These are phyloP conservation scores for Aurelia coerulea DNA, from an alignment of 30 jellyfish, hydroid and myxozoan species.

Conservation along the genomic window DNA sequence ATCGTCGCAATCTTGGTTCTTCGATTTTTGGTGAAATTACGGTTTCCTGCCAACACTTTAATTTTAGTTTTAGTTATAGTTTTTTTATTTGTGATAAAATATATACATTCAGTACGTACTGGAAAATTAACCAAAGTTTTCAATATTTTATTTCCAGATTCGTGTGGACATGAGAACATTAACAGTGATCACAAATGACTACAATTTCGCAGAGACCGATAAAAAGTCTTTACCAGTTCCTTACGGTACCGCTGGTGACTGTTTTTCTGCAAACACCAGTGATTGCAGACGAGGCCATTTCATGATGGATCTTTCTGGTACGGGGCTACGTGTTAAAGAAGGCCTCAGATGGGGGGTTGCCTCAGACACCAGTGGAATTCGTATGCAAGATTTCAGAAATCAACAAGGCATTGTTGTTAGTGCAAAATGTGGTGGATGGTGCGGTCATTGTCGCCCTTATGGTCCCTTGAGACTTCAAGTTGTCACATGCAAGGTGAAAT, in stretches of 20 bases:
- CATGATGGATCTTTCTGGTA: constrained; percentile 83
- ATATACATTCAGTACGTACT: too few relatives aligned
- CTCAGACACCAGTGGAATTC: constrained; percentile 34
- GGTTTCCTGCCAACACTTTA: too few relatives aligned
- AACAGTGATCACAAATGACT: constrained; percentile 69
- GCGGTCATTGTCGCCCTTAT: constrained; percentile 82
- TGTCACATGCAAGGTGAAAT: constrained; percentile 57
- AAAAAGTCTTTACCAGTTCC: constrained; percentile 60
- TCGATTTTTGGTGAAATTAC: too few relatives aligned
- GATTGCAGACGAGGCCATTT: constrained; percentile 84
- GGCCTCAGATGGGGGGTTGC: constrained; percentile 63
- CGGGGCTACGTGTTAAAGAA: constrained; percentile 71
- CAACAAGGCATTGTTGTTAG: constrained; percentile 50
- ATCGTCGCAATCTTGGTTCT: too few relatives aligned
- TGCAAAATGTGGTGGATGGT: constrained; percentile 96
- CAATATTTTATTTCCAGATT: constrained; percentile 21
- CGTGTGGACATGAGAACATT: constrained; percentile 67
- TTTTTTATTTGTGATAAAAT: too few relatives aligned
- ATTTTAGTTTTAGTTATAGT: too few relatives aligned
- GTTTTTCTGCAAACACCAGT: constrained; percentile 84
- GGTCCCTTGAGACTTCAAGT: constrained; percentile 58
- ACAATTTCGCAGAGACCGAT: constrained; percentile 71
- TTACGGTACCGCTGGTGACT: constrained; percentile 94
- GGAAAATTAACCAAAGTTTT: neutral
- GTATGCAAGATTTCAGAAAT: constrained; percentile 63